Evolutionary conservation across 1,140 invertebrate genomes (phyloP), one percentile per base, ranked within the genome.

Genomic region (Gerris buenoi): DNA sequence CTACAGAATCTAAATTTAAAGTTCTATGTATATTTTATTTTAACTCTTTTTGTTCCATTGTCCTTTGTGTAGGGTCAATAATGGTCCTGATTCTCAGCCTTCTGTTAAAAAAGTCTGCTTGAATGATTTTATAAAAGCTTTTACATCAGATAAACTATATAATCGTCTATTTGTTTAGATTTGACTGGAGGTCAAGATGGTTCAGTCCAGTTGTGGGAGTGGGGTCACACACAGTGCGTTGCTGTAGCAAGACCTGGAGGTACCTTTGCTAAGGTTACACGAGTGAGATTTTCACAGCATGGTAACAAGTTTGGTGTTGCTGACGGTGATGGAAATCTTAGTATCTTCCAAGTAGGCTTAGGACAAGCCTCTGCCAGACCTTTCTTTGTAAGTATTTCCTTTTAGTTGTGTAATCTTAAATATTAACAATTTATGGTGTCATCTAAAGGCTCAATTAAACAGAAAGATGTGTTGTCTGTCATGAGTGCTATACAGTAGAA

Each of bases 281-380:
- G 93, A 69, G 89, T 98, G 26, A 83, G 90, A 62, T 99, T 98
- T 77, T 95, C 91, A 62, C 86, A 92, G 74, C 95, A 98, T 76
- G 97, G 97, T 59, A 99, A 98, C 78, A 99, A 99, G 83, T 97
- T 97, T 76, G 95, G 95, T 25, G 92, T 96, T 0, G 90, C 91
- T 27, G 95, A 98, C 79, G 90, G 88, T 1, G 90, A 93, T 75
- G 91, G 91, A 58, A 90, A 91, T 76, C 78, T 97, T 1, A 93
- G 91, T 74, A 80, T 97, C 63, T 86, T 83, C 81, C 94, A 97
- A 83, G 89, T 94, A 67, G 91, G 93, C 27, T 85, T 93, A 61
- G 84, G 89, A 67, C 86, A 86, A 68, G 86, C 88, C 73, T 85
- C 87, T 67, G 88, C 86, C 68, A 84, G 93, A 73, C 94, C 95